A percentile compares a stretch with the other conserved stretches of the same genome.
Evolutionary conservation across 2,888 invertebrate species (phyloP).

Genomic region (Melieria crassipennis): DNA sequence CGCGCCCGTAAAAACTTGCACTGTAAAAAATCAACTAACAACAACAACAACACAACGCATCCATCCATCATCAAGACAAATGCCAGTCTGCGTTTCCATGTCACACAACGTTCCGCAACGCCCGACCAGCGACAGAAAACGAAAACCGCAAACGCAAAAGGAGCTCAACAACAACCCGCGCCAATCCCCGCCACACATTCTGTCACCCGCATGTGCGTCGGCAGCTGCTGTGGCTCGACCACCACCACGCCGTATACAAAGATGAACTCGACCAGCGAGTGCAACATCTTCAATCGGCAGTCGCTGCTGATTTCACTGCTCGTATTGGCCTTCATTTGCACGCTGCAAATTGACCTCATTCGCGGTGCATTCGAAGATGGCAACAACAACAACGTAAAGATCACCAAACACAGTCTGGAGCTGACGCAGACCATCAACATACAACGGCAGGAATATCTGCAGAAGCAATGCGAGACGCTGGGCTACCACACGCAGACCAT

Average conservation of each 20-base stretch:
- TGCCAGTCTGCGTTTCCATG: conserved; percentile 18
- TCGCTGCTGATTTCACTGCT: conserved; percentile 44
- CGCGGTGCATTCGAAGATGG: conserved; percentile 58
- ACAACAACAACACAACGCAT: conserved; percentile 14
- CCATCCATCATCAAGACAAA: conserved; percentile 11
- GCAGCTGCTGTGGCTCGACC: background rate
- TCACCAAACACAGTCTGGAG: conserved; percentile 69
- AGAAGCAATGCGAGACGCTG: conserved; percentile 71
- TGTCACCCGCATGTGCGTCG: no score
- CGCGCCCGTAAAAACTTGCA: no score
- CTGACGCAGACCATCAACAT: conserved; percentile 73
- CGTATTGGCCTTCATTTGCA: conserved; percentile 41
- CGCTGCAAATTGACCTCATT: conserved; percentile 45
- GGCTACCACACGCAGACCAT: conserved; percentile 62
- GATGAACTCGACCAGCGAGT: conserved; percentile 25
- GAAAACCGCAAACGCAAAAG: no score
- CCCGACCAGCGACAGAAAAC: background rate
- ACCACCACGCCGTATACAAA: conserved; percentile 23
- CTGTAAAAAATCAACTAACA: no score
- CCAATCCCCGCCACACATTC: no score
- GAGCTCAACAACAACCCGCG: no score
- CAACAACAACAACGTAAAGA: conserved; percentile 64
- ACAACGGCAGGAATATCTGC: conserved; percentile 72
- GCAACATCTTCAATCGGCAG: conserved; percentile 41
- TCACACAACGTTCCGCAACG: conserved; percentile 37